These are phyloP conservation scores for Rhamnusium bicolor DNA, from an alignment of 2,888 invertebrate genomes.

Conservation along the genomic window DNA sequence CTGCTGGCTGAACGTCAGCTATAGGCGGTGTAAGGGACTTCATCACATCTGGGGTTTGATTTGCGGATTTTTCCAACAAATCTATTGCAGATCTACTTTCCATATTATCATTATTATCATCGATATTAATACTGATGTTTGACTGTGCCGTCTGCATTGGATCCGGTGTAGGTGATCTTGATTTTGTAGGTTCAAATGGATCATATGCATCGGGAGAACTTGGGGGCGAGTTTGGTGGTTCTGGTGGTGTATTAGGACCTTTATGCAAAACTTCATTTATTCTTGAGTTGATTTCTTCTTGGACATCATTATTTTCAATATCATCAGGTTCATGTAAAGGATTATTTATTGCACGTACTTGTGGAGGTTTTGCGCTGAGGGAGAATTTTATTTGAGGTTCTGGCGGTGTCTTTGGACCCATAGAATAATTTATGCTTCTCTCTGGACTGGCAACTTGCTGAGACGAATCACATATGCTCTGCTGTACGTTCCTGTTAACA, in stretches of 20 bases:
- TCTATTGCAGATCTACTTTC: constrained; percentile 50
- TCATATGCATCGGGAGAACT: constrained; percentile 89
- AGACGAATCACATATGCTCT: constrained; percentile 61
- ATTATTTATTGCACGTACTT: constrained; percentile 74
- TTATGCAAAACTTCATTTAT: constrained; percentile 70
- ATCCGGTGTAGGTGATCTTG: constrained; percentile 79
- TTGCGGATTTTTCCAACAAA: constrained; percentile 59
- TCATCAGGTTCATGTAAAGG: constrained; percentile 77
- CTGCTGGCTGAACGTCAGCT: constrained; percentile 68
- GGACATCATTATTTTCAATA: constrained; percentile 63
- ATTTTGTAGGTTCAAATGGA: constrained; percentile 93
- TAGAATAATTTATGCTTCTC: constrained; percentile 66
- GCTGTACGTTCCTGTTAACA: constrained; percentile 46
- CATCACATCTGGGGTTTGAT: constrained; percentile 51
- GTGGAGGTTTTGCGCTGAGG: constrained; percentile 72
- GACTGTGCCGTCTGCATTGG: constrained; percentile 57
- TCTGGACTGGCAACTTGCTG: constrained; percentile 66
- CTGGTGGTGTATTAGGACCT: constrained; percentile 83
- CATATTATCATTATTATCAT: constrained; percentile 47
- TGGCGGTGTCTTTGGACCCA: constrained; percentile 84
- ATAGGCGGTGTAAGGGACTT: constrained; percentile 67
- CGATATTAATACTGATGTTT: constrained; percentile 36
- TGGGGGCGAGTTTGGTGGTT: constrained; percentile 79
- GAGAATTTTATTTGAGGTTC: constrained; percentile 82
- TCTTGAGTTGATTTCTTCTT: constrained; percentile 49